These are phyloP conservation scores for Anser cygnoides DNA, from an alignment of 2,113 vertebrate genomes.

Conservation along the genomic window DNA sequence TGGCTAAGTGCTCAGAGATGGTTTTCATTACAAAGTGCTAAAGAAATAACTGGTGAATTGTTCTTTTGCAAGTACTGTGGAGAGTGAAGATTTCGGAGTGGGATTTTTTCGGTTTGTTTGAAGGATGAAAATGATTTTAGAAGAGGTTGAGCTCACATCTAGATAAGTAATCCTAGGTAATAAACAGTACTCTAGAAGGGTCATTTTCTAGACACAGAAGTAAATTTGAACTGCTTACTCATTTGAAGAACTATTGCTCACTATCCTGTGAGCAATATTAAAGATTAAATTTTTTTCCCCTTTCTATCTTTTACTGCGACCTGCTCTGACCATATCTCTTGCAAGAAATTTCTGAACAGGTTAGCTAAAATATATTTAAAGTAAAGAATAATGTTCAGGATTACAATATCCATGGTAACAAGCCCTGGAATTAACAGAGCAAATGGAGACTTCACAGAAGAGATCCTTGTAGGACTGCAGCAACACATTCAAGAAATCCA, in stretches of 20 bases:
- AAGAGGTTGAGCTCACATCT: constrained; percentile 46
- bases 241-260: neutral
- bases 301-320: constrained; percentile 16
- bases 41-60: constrained; percentile 65
- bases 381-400: neutral
- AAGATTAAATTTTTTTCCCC: neutral
- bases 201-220: constrained; percentile 2
- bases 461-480: neutral
- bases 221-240: neutral
- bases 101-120: constrained; percentile 53
- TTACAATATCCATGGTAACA: neutral
- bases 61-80: constrained; percentile 55
- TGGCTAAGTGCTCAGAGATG: constrained; percentile 42
- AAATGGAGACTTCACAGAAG: neutral
- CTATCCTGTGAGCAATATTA: neutral
- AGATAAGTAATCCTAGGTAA: constrained; percentile 56
- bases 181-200: constrained; percentile 7
- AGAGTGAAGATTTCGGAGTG: constrained; percentile 16
- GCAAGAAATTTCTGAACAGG: neutral
- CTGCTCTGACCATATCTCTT: neutral
- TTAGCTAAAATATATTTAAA: neutral
- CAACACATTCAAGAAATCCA: neutral
- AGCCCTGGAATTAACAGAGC: neutral
- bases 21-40: constrained; percentile 64
- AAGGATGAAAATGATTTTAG: constrained; percentile 57